Conservation (phyloP, 2,888 invertebrate genomes). For the Sylvicola cinctus region DNA sequence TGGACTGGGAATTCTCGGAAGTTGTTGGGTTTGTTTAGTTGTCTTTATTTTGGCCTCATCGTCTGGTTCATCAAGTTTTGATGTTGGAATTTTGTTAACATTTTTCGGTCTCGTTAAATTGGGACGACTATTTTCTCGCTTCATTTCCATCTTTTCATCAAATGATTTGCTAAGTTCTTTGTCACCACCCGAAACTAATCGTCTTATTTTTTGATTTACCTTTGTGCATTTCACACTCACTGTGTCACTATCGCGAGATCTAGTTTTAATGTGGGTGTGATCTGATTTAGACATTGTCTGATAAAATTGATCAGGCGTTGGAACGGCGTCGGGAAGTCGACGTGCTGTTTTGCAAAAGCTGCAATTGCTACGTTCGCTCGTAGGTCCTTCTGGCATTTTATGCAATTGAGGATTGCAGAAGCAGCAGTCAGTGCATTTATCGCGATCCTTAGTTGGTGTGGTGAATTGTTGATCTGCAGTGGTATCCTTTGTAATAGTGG, state of each 20-base stretch:
- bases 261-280: slow-evolving; percentile 9
- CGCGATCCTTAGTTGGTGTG: neutral
- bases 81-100: neutral
- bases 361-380: slow-evolving; percentile 2
- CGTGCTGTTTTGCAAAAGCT: slow-evolving; percentile 4
- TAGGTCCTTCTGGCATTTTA: neutral
- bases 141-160: neutral
- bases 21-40: neutral
- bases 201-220: slow-evolving; percentile 8
- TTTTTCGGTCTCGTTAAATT: neutral
- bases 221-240: slow-evolving; percentile 10
- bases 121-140: neutral
- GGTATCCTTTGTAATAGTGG: neutral
- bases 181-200: slow-evolving; percentile 1
- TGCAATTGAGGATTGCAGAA: slow-evolving; percentile 10
- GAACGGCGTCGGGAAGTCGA: neutral
- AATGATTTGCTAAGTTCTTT: neutral
- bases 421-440: slow-evolving; percentile 8
- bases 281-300: slow-evolving; percentile 8
- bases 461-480: neutral
- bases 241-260: slow-evolving; percentile 8
- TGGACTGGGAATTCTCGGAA: slow-evolving; percentile 10
- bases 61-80: slow-evolving; percentile 1
- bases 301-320: slow-evolving; percentile 5
- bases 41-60: slow-evolving; percentile 5